phyloP scores from a whole-genome alignment of 2,888 invertebrate species.

The Octodonta nipae region DNA sequence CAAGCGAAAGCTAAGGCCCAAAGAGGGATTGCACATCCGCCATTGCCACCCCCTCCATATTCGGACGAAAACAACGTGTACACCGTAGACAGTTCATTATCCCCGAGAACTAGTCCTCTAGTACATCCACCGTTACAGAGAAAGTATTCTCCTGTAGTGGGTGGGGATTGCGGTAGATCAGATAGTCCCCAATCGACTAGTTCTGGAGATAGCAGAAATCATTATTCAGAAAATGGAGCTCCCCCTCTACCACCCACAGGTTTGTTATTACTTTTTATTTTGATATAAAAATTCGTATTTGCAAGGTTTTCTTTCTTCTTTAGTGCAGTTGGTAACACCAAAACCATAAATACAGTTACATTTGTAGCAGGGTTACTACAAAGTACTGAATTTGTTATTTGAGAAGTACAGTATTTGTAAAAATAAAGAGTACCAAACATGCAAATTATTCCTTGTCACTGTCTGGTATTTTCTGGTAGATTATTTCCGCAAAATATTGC shows the following conservation, averaged over 20 bases:
- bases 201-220: slow-evolving; percentile 37
- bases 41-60: slow-evolving; percentile 59
- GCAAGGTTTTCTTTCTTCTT: slow-evolving; percentile 2
- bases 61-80: slow-evolving; percentile 30
- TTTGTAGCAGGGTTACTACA: no score
- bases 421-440: no score
- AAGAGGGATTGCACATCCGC: slow-evolving; percentile 51
- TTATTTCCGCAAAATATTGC: no score
- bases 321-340: background rate
- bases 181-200: slow-evolving; percentile 40
- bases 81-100: slow-evolving; percentile 36
- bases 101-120: slow-evolving; percentile 38
- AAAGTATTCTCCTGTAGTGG: slow-evolving; percentile 53
- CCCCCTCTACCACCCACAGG: slow-evolving; percentile 39
- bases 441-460: no score
- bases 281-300: background rate
- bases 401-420: no score
- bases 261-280: slow-evolving; percentile 13
- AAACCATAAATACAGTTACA: no score
- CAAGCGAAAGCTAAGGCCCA: slow-evolving; percentile 47
- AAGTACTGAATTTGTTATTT: no score
- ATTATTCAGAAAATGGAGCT: slow-evolving; percentile 30
- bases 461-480: no score
- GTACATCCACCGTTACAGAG: slow-evolving; percentile 53
- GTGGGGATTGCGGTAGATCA: slow-evolving; percentile 42